Conservation (phyloP, 2,113 vertebrate species). For the Orientallactaga bullata region DNA sequence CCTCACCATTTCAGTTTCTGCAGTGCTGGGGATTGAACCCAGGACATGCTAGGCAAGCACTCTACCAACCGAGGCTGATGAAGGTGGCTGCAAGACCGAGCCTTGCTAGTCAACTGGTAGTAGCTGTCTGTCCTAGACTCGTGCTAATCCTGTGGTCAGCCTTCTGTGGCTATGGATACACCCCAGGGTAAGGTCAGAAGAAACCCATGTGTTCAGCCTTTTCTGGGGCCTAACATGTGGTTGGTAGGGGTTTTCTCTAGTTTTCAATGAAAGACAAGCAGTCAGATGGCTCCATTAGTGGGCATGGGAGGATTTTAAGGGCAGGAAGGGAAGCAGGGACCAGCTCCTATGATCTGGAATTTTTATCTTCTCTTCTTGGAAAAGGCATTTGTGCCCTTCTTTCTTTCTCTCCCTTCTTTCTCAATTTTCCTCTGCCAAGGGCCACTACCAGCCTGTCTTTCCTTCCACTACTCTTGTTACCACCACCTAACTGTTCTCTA, state of each 20-base stretch:
- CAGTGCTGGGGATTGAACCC: neutral
- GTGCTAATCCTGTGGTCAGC: neutral
- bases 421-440: neutral
- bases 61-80: neutral
- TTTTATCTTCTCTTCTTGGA: neutral
- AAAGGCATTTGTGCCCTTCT: no score
- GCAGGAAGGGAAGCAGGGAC: slow-evolving; percentile 8
- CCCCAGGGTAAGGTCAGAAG: neutral
- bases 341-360: neutral
- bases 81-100: neutral
- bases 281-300: neutral
- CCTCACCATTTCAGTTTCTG: no score
- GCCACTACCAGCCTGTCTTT: no score
- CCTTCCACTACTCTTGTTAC: neutral
- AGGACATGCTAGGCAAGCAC: neutral
- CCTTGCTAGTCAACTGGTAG: neutral
- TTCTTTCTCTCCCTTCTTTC: neutral
- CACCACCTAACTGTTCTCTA: neutral
- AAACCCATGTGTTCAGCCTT: neutral
- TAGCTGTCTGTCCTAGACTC: neutral
- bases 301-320: neutral
- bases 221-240: neutral
- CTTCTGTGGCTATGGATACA: neutral
- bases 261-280: neutral
- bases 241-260: neutral